A percentile compares a stretch with the other conserved stretches of the same genome.
Evolutionary conservation across 2,113 vertebrate genomes (phyloP).

Genomic region (Stigmatopora nigra): DNA sequence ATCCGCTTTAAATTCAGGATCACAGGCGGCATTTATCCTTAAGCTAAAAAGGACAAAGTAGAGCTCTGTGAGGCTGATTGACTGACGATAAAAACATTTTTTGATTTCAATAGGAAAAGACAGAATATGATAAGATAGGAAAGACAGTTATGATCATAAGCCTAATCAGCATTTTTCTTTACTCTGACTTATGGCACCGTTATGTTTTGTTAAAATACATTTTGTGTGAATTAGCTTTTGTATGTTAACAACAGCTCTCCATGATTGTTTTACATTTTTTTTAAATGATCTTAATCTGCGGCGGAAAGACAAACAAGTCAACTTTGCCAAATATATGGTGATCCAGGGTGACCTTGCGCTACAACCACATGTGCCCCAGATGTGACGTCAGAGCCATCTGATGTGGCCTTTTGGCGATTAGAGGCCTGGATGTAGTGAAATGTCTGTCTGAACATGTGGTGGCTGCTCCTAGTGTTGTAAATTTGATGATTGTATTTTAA

Average conservation of each 20-base stretch:
- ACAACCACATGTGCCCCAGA: conserved; percentile 43
- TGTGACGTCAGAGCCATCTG: conserved; percentile 62
- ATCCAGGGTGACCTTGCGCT: conserved; percentile 58
- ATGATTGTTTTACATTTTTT: background rate
- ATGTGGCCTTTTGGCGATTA: conserved; percentile 64
- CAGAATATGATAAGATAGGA: no score
- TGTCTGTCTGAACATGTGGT: conserved; percentile 47
- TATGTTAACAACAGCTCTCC: background rate
- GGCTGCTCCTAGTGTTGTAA: conserved; percentile 34
- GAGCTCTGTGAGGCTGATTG: no score
- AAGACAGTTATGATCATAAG: no score
- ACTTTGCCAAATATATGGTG: conserved; percentile 27
- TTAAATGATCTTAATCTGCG: conserved; percentile 6
- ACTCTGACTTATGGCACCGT: no score
- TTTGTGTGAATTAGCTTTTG: background rate
- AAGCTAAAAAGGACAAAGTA: no score
- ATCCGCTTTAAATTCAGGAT: no score
- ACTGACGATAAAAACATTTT: no score
- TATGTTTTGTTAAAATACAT: background rate
- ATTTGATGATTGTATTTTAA: conserved; percentile 55
- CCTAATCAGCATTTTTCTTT: no score
- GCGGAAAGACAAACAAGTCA: conserved; percentile 24
- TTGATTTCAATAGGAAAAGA: no score
- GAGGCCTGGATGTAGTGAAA: conserved; percentile 38
- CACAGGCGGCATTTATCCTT: no score